phyloP scores from a whole-genome alignment of 2,797 vertebrate genomes.

The Telmatherina bonti region DNA sequence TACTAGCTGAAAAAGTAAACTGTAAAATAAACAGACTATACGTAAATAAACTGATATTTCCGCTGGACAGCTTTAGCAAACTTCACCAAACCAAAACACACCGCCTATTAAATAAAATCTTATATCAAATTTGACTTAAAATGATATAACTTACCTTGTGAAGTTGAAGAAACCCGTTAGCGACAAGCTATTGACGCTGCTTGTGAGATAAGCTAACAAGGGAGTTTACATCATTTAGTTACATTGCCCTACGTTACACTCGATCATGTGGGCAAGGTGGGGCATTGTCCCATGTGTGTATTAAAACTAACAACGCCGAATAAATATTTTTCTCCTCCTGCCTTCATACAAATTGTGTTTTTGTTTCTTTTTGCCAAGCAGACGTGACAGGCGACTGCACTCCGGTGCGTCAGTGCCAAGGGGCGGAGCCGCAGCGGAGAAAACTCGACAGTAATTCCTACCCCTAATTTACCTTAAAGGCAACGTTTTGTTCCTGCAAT shows the following conservation, averaged over 20 bases:
- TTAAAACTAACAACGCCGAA: not conserved
- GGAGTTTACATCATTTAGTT: conserved; percentile 29
- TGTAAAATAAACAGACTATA: not conserved
- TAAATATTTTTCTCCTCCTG: not conserved
- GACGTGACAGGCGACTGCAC: conserved; percentile 38
- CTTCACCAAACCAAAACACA: not conserved
- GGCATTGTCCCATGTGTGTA: conserved; percentile 13
- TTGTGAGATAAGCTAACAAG: conserved; percentile 24
- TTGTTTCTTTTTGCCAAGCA: conserved; percentile 18
- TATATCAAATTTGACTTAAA: not conserved
- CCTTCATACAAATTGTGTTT: conserved; percentile 9
- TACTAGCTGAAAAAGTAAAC: not conserved
- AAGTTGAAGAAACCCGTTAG: conserved; percentile 29
- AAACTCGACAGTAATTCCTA: not conserved
- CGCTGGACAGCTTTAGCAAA: not conserved
- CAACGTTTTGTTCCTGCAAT: not conserved
- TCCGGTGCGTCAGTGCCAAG: conserved; percentile 11
- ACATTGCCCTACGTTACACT: conserved; percentile 4
- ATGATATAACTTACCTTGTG: conserved; percentile 26
- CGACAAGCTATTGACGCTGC: conserved; percentile 23
- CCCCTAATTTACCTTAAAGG: conserved; percentile 5
- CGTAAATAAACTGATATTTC: not conserved
- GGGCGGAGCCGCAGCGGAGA: conserved; percentile 45
- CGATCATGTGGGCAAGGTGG: not conserved
- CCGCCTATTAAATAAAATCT: not conserved